These are phyloP conservation scores for Apogon hyalosoma DNA, from an alignment of 2,797 vertebrate genomes.

Conservation along the genomic window DNA sequence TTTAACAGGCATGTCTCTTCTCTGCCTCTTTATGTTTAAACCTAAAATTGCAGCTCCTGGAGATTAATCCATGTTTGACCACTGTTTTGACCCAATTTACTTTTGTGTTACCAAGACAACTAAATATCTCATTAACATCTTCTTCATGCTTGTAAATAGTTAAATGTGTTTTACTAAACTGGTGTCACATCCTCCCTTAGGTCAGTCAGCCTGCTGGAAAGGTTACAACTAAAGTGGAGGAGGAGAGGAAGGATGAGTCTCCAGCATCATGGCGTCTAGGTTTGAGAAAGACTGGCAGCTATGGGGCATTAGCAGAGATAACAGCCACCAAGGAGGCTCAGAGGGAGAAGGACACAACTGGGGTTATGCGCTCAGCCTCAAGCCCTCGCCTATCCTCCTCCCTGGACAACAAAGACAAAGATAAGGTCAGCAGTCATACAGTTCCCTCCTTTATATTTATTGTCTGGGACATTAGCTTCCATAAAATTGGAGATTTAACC, in stretches of 20 bases:
- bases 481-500: no score
- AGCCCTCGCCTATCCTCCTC: constrained; percentile 96
- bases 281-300: constrained; percentile 97
- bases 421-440: constrained; percentile 73
- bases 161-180: neutral
- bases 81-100: constrained; percentile 25
- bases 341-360: constrained; percentile 93
- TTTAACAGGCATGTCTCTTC: constrained; percentile 54
- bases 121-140: constrained; percentile 20
- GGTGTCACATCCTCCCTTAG: constrained; percentile 21
- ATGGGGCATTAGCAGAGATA: constrained; percentile 96
- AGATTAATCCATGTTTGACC: constrained; percentile 37
- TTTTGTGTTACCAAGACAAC: constrained; percentile 38
- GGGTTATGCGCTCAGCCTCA: constrained; percentile 97
- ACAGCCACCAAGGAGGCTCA: constrained; percentile 96
- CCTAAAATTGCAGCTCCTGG: constrained; percentile 8
- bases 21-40: constrained; percentile 9
- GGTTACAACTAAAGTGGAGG: constrained; percentile 90
- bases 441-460: neutral
- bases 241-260: constrained; percentile 96
- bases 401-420: constrained; percentile 95
- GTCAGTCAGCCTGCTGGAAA: constrained; percentile 81
- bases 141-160: neutral
- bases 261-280: constrained; percentile 95
- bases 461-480: no score